Evolutionary conservation across 2,888 invertebrate genomes (phyloP).

Genomic region (Strigamia crassipes): DNA sequence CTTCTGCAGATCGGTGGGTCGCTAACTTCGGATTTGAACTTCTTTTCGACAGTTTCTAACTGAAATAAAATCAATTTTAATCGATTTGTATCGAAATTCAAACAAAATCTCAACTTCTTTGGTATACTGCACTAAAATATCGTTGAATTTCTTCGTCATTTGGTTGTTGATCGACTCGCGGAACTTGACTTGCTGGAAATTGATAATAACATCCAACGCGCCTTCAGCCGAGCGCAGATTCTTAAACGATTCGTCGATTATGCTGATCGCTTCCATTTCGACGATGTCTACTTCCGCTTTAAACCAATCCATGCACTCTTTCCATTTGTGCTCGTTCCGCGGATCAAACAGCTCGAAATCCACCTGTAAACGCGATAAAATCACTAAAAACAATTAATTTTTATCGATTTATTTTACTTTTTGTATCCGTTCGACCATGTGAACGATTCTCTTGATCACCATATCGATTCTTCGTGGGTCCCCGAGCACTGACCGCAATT

Average conservation of each 20-base stretch:
- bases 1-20: slow-evolving; percentile 73
- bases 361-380: slow-evolving; percentile 68
- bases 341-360: slow-evolving; percentile 82
- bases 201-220: slow-evolving; percentile 77
- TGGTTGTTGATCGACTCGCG: slow-evolving; percentile 73
- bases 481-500: slow-evolving; percentile 82
- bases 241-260: slow-evolving; percentile 84
- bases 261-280: slow-evolving; percentile 80
- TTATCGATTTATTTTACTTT: slow-evolving; percentile 53
- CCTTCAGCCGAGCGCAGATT: slow-evolving; percentile 79
- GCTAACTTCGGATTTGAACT: slow-evolving; percentile 57
- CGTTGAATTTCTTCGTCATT: slow-evolving; percentile 79
- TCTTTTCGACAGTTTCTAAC: slow-evolving; percentile 47
- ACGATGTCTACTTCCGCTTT: slow-evolving; percentile 72
- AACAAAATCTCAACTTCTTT: slow-evolving; percentile 71
- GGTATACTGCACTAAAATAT: slow-evolving; percentile 80
- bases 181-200: slow-evolving; percentile 79
- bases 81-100: slow-evolving; percentile 67
- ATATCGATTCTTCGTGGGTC: slow-evolving; percentile 86
- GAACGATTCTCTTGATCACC: slow-evolving; percentile 78
- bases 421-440: slow-evolving; percentile 69
- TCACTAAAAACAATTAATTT: not conserved
- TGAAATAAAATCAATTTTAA: too few relatives aligned
- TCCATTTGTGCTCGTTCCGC: slow-evolving; percentile 83
- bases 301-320: slow-evolving; percentile 77